phyloP scores from a whole-genome alignment of 37 sponge, comb jelly and placozoan genomes.

The Corticium candelabrum region DNA sequence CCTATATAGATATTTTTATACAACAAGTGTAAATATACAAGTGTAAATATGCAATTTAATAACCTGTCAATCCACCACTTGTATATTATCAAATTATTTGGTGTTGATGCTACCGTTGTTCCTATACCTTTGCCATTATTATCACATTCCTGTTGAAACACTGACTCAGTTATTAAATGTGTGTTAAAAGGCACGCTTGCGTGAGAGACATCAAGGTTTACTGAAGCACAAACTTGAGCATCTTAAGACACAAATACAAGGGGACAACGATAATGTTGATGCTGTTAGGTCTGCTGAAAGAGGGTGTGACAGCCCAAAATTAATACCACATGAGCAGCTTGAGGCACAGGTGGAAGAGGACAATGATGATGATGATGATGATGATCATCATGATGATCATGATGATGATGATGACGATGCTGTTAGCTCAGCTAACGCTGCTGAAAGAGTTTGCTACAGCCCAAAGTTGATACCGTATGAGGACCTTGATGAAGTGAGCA shows the following conservation, averaged over 20 bases:
- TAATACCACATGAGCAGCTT: too few relatives aligned
- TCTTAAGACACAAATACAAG: constrained; percentile 8
- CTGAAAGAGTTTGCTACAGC: constrained; percentile 58
- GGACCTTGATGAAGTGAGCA: constrained; percentile 32
- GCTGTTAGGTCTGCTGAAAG: too few relatives aligned
- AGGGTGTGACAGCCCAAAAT: too few relatives aligned
- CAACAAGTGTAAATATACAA: too few relatives aligned
- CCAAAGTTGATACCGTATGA: constrained; percentile 58
- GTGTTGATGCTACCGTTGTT: too few relatives aligned
- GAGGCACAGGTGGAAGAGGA: background rate
- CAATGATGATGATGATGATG: background rate
- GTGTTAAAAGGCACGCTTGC: constrained; percentile 71
- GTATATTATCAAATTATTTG: too few relatives aligned
- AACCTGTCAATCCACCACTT: too few relatives aligned
- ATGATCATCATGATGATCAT: background rate
- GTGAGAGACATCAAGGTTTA: constrained; percentile 80
- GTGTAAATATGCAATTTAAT: too few relatives aligned
- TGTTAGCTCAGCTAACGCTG: constrained; percentile 9
- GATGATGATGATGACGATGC: background rate
- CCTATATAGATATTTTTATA: too few relatives aligned
- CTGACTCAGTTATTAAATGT: too few relatives aligned
- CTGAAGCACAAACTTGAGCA: constrained; percentile 65
- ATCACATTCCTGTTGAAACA: too few relatives aligned
- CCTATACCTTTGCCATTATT: too few relatives aligned
- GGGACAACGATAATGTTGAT: background rate